Percentiles rank a stretch among this genome's conserved stretches.
Evolutionary conservation across 2,113 vertebrate genomes (phyloP).

Genomic region (Gnathonemus longibarbis): DNA sequence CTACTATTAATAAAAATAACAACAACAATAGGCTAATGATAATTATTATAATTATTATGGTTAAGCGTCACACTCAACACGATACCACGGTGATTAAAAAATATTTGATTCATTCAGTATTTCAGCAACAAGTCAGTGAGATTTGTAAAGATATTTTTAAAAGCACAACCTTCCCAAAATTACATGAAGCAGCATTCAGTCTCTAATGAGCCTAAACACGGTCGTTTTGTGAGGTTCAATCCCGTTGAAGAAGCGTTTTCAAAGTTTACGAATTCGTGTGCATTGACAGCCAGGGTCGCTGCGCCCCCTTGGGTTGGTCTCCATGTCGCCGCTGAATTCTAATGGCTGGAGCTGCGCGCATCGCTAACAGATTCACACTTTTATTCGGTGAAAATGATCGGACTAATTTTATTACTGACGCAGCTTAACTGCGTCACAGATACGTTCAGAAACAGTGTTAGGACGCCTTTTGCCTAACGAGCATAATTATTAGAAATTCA

Average conservation of each 20-base stretch:
- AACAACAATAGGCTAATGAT: background rate
- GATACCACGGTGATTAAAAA: background rate
- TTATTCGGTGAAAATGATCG: background rate
- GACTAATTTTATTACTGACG: background rate
- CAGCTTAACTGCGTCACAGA: background rate
- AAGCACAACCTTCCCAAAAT: background rate
- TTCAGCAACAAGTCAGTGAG: background rate
- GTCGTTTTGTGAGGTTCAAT: background rate
- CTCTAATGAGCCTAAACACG: background rate
- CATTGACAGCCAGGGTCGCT: background rate
- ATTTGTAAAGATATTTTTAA: background rate
- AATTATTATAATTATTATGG: background rate
- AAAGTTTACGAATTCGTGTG: background rate
- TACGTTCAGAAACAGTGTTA: background rate
- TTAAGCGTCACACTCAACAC: background rate
- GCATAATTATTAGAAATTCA: background rate
- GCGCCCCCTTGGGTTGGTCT: constrained; percentile 21
- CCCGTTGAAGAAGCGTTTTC: background rate
- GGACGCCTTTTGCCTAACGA: background rate
- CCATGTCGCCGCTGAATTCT: background rate
- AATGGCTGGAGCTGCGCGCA: background rate
- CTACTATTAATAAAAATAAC: background rate
- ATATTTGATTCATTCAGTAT: background rate
- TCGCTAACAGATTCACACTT: background rate
- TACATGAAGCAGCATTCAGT: background rate